phyloP scores from a whole-genome alignment of 2,113 vertebrate genomes.

The rat (Rattus norvegicus) region DNA sequence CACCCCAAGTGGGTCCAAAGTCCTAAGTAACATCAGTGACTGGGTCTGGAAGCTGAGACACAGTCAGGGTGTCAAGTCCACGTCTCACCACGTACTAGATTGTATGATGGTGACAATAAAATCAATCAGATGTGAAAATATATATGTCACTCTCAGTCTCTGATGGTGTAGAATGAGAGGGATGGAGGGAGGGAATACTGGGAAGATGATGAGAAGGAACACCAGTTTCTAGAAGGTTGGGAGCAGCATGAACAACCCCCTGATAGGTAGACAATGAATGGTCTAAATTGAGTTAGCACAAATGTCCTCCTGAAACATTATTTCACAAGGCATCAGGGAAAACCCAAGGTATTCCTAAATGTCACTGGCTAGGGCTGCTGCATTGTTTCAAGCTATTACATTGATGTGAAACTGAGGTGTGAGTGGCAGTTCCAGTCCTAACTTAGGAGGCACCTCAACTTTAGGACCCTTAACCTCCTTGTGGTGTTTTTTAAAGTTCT shows the following conservation, averaged over 20 bases:
- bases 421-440: not conserved
- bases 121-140: not conserved
- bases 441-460: not conserved
- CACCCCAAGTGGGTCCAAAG: rapidly evolving
- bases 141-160: not conserved
- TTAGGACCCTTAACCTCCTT: not conserved
- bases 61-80: rapidly evolving
- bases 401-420: not conserved
- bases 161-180: not conserved
- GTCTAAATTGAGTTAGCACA: not conserved
- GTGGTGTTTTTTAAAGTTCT: too few relatives aligned
- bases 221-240: not conserved
- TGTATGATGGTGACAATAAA: not conserved
- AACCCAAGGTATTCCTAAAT: not conserved
- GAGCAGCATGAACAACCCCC: too few relatives aligned
- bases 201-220: not conserved
- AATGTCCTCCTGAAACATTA: not conserved
- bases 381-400: not conserved
- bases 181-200: too few relatives aligned
- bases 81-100: too few relatives aligned
- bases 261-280: not conserved
- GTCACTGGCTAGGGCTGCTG: rapidly evolving
- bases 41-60: not conserved
- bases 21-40: rapidly evolving
- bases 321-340: not conserved